Evolutionary conservation across 2,113 vertebrate genomes (phyloP), one percentile per base, ranked within the genome.

Genomic region (Heterocephalus glaber): DNA sequence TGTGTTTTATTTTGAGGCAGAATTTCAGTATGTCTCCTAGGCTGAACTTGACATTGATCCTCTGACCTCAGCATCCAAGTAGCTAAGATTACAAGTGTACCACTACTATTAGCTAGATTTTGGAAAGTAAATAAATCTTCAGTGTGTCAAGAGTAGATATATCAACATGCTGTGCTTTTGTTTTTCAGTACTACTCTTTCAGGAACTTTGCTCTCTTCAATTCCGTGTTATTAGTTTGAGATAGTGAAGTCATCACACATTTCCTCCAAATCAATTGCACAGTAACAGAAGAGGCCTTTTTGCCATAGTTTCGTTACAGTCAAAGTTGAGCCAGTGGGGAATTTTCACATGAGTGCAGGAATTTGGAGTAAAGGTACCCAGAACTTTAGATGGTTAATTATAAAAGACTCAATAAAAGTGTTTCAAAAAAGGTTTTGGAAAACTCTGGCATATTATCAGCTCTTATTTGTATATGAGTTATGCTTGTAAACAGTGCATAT

Each of bases 271-370:
- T 4, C 30, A 68, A 24, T 6, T 70, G 35, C 10, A 19, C n/a
- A 30, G 14, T 22, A 79, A 83, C 28, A 70, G 12, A 58, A 74
- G 14, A 38, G 3, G 3, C 26, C 3, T 14, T 7, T 12, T 5
- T 19, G 1, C 4, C 1, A 0, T 12, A 0, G 8, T 89, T 79
- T 65, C 33, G 26, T 5, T 33, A 13, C 1, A 20, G 19, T 22
- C 20, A 10, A 56, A 16, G 0, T 24, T 65, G 30, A 5, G 8
- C 26, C 14, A 1, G 7, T 60, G 1, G 35, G 35, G n/a, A 0
- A 28, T 54, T 83, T 56, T 77, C 11, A 49, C 28, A 26, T 9
- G 11, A 35, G 38, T 4, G 20, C 38, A 74, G 11, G 17, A 74
- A 86, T 81, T 86, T 19, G 41, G 33, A 60, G 22, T 76, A 52